Evolutionary conservation across 2,797 vertebrate species (phyloP).

Genomic region (Poeciliopsis presidionis): DNA sequence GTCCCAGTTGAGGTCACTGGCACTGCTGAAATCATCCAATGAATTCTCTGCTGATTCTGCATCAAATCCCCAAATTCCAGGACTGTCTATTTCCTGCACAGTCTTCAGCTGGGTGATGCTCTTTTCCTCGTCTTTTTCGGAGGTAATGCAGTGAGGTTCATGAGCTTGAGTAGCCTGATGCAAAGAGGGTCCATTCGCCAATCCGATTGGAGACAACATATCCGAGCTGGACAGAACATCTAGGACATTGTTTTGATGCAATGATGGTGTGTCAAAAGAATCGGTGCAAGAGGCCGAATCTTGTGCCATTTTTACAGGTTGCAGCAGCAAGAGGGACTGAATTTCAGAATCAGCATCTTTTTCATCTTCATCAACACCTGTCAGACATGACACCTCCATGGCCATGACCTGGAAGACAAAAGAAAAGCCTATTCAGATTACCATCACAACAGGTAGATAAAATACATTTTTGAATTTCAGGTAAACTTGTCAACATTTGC

Average conservation of each 20-base stretch:
- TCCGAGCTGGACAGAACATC: constrained; percentile 74
- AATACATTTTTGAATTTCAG: neutral
- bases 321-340: constrained; percentile 84
- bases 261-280: constrained; percentile 64
- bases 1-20: constrained; percentile 87
- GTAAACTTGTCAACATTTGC: neutral
- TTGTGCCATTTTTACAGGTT: constrained; percentile 87
- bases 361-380: constrained; percentile 90
- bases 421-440: constrained; percentile 46
- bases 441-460: constrained; percentile 1
- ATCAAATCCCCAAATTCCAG: constrained; percentile 86
- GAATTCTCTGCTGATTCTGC: constrained; percentile 87
- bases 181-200: constrained; percentile 93
- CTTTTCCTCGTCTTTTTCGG: constrained; percentile 89
- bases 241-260: constrained; percentile 70
- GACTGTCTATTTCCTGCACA: constrained; percentile 86
- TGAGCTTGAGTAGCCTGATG: constrained; percentile 86
- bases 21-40: constrained; percentile 85
- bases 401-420: constrained; percentile 76
- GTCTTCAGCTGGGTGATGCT: constrained; percentile 89
- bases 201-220: constrained; percentile 83
- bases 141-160: constrained; percentile 81
- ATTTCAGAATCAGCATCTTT: constrained; percentile 85
- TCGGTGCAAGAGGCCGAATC: constrained; percentile 63
- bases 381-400: constrained; percentile 91